Evolutionary conservation across 2,113 vertebrate genomes (phyloP), one percentile per base, ranked within the genome.

Genomic region (Pluvianellus socialis): DNA sequence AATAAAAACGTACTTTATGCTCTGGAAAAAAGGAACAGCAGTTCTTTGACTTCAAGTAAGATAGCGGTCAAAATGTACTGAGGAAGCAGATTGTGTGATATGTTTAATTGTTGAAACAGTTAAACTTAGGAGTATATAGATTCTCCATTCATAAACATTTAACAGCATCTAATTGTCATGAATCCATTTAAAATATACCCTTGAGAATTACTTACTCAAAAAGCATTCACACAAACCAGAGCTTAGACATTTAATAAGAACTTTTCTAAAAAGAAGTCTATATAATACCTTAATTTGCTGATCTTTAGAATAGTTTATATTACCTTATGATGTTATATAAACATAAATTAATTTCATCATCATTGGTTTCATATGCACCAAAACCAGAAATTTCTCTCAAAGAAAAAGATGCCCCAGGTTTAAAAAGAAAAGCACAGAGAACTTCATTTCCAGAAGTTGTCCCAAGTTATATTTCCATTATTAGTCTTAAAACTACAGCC

Each of bases 21-120:
- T 40, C 56, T 79, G 74, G 44, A 7, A 82, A 96, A 96, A 70
- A 30, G 30, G 6, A 94, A 33, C 61, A 42, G 33, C 42, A 93
- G 63, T 77, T 95, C 62, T 92, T 88, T 92, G 72, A 96, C 89
- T 95, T 66, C 24, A 88, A 95, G 12, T 67, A 91, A 83, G 35
- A 2, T 65, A 94, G 66, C 27, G 91, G 75, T 63, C 63, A 92
- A 96, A 72, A 95, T 92, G 92, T 18, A 90, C 63, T 1, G 9
- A 88, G 50, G 58, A 96, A 95, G 86, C 26, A 92, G 74, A 82
- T 63, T 65, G 77, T 71, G 61, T 24, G 79, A 73, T 79, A 96
- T 22, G 23, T 65, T 81, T 92, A 94, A 92, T 76, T 52, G 21
- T 8, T 94, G 74, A 97, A 97, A 97, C 86, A 86, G 44, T 44